phyloP scores from a whole-genome alignment of 2,888 invertebrate genomes.

The Chymomyza fuscimana region DNA sequence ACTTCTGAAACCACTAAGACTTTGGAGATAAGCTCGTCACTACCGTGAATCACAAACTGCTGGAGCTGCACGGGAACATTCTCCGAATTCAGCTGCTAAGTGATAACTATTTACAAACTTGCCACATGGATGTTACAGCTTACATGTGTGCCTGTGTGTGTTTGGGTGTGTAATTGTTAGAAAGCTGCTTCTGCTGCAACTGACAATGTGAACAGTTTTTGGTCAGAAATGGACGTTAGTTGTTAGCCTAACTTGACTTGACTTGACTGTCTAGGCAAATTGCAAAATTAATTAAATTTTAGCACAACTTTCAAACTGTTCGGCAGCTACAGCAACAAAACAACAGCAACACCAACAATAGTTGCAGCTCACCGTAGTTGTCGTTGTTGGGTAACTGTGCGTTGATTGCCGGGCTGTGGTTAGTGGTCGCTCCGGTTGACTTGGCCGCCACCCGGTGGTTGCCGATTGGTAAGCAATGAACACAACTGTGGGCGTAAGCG shows the following conservation, averaged over 20 bases:
- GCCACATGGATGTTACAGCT: too few species aligned
- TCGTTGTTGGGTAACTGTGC: slow-evolving; percentile 46
- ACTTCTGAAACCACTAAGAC: too few species aligned
- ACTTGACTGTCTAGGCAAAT: slow-evolving; percentile 58
- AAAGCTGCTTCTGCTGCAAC: slow-evolving; percentile 28
- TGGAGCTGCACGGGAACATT: too few species aligned
- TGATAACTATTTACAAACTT: too few species aligned
- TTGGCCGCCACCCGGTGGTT: slow-evolving; percentile 34
- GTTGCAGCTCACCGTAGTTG: slow-evolving; percentile 9
- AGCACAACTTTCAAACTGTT: slow-evolving; percentile 64
- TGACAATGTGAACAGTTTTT: slow-evolving; percentile 31
- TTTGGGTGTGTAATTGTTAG: too few species aligned
- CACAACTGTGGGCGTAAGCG: neutral
- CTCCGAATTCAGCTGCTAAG: too few species aligned
- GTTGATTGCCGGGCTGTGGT: slow-evolving; percentile 67
- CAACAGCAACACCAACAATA: neutral
- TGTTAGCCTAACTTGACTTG: slow-evolving; percentile 1
- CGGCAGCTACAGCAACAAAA: neutral
- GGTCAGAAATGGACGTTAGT: neutral
- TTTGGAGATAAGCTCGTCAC: too few species aligned
- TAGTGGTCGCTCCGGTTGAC: slow-evolving; percentile 15
- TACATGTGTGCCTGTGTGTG: too few species aligned
- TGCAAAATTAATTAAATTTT: slow-evolving; percentile 72
- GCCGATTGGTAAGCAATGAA: slow-evolving; percentile 24
- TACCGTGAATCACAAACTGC: too few species aligned